Evolutionary conservation across 2,797 vertebrate species (phyloP).

Genomic region (Pseudochirops corinnae): DNA sequence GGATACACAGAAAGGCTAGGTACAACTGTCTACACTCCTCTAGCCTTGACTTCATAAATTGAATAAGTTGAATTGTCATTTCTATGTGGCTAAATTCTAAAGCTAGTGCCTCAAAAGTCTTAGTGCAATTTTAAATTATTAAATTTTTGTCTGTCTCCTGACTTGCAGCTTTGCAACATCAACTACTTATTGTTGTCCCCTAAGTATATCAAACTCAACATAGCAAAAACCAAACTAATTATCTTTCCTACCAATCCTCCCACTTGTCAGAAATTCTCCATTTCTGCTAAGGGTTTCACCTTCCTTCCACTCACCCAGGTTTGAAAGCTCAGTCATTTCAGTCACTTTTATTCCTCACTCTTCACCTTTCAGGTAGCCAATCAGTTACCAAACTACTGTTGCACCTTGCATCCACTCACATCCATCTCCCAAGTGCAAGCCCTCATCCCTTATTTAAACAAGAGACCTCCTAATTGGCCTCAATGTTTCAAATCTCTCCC

Average conservation of each 20-base stretch:
- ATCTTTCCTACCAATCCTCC: not conserved
- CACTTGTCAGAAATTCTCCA: not conserved
- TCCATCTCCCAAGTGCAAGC: not conserved
- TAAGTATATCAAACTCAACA: not conserved
- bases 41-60: not conserved
- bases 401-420: not conserved
- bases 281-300: not conserved
- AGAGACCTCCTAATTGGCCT: not conserved
- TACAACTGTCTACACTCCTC: not conserved
- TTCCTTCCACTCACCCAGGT: not conserved
- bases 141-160: not conserved
- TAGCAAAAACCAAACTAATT: not conserved
- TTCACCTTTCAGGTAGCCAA: not conserved
- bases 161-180: not conserved
- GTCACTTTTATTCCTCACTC: not conserved
- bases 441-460: not conserved
- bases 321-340: not conserved
- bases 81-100: not conserved
- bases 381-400: not conserved
- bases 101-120: not conserved
- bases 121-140: not conserved
- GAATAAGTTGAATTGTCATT: not conserved
- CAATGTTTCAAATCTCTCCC: not conserved
- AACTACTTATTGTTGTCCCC: not conserved
- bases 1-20: not conserved